Conservation (phyloP, 2,888 invertebrate species). For the Nomada flava region DNA sequence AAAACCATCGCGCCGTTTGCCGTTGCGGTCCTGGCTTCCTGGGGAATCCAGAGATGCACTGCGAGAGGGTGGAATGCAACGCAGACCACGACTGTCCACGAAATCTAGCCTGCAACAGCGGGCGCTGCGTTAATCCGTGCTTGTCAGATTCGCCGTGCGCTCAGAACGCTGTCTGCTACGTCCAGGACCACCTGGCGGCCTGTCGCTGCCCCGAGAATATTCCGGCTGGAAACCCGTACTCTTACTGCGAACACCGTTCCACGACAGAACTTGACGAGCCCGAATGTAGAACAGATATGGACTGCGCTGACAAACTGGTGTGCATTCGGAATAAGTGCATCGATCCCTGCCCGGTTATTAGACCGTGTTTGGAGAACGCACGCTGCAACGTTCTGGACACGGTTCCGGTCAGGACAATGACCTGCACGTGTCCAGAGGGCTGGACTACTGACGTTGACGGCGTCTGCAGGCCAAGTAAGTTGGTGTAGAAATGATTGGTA, state of each 20-base stretch:
- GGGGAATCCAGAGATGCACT: constrained; percentile 93
- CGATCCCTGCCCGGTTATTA: constrained; percentile 91
- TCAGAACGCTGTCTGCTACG: constrained; percentile 92
- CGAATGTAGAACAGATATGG: constrained; percentile 91
- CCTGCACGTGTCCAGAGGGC: constrained; percentile 94
- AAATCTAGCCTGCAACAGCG: constrained; percentile 89
- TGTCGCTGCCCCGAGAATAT: constrained; percentile 93
- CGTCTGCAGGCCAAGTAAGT: constrained; percentile 89
- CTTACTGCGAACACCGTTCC: constrained; percentile 88
- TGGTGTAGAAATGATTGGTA: neutral
- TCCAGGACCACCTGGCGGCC: constrained; percentile 91
- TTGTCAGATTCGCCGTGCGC: constrained; percentile 90
- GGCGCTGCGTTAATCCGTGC: constrained; percentile 93
- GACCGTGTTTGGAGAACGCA: constrained; percentile 91
- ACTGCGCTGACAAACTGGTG: constrained; percentile 92
- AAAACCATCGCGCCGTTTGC: constrained; percentile 92
- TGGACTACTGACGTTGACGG: constrained; percentile 93
- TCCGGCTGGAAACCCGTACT: constrained; percentile 92
- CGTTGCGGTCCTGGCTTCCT: constrained; percentile 91
- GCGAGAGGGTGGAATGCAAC: constrained; percentile 92
- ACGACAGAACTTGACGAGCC: constrained; percentile 85
- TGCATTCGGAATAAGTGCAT: constrained; percentile 92
- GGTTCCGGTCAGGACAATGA: constrained; percentile 93
- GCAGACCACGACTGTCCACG: constrained; percentile 92
- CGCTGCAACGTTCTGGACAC: constrained; percentile 94